Base-by-base conservation (phyloP, 2,888 invertebrate genomes). In the Corbicula japonica region DNA sequence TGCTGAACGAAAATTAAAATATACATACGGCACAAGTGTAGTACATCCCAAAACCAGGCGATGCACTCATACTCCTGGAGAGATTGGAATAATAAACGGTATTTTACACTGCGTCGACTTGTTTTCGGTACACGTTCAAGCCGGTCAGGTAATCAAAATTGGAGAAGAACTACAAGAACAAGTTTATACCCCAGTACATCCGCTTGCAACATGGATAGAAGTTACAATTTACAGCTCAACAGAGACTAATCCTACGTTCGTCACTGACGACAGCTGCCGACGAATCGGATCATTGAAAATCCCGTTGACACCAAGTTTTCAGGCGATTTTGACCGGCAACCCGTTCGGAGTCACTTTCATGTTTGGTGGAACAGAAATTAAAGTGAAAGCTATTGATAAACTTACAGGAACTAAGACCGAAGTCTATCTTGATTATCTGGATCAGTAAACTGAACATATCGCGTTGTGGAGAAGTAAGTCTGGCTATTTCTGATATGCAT, bases 331-430 rank as follows among this genome's bases (percentile, higher is more conserved):
- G 32, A n/a, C 10, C 30, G 18, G 32, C 18, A 32, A 5, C n/a
- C 2, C 2, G 15, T 32, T 56, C 5, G 32, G 32, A 3, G 23
- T 56, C 6, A 12, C 5, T 18, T 56, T 56, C 32, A 30, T 56
- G 32, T 56, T 56, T 32, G 56, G 56, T 6, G 56, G 32, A 12
- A 56, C 56, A 32, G 56, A 56, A 56, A 56, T 56, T 26, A 32
- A 56, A 32, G 56, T 56, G 18, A 56, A 56, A 32, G 56, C 18
- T 4, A 56, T 10, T 2, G 56, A 56, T 32, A 8, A 8, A 30
- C 8, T 10, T 2, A 4, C 30, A 4, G 56, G 56, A 56, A 56
- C 6, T 18, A n/a, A 10, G 32, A 10, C 12, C n/a, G 56, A 32
- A 1, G 56, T 56, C 3, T 26, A 5, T 26, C 26, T 52, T 6